These are phyloP conservation scores for Rhabdophis nuchalis DNA, from an alignment of 2,797 vertebrate genomes.

Conservation along the genomic window DNA sequence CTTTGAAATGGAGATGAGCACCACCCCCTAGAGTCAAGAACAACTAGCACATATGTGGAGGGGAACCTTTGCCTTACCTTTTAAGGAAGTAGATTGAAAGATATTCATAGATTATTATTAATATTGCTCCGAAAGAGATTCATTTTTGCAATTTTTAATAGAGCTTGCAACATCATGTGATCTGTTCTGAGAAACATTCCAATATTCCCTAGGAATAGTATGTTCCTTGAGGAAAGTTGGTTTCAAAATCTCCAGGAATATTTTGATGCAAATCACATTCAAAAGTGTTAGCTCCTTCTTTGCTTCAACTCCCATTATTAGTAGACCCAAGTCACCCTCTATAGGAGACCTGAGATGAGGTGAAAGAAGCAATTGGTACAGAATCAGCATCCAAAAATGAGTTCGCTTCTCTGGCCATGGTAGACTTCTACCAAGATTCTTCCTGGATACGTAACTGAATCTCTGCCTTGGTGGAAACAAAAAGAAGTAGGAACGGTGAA, in stretches of 20 bases:
- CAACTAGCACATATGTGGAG: no score
- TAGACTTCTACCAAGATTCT: background rate
- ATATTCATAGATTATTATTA: background rate
- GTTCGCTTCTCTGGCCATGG: background rate
- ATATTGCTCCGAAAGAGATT: background rate
- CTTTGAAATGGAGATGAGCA: no score
- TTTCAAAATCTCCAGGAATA: background rate
- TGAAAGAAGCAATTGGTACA: background rate
- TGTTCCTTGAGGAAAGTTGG: background rate
- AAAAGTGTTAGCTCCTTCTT: background rate
- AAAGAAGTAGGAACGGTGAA: background rate
- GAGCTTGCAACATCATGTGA: background rate
- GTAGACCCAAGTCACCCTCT: background rate
- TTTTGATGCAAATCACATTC: background rate
- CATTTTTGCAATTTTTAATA: background rate
- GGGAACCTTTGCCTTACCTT: no score
- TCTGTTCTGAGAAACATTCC: background rate
- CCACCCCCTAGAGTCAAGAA: no score
- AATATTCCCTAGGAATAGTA: background rate
- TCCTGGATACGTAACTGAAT: background rate
- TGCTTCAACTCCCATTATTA: background rate
- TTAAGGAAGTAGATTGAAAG: background rate
- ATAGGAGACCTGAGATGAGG: background rate
- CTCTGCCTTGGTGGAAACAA: background rate
- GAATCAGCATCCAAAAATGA: background rate